These are phyloP conservation scores for Drosophila kambysellisi DNA, from an alignment of 2,888 invertebrate species.

Conservation along the genomic window DNA sequence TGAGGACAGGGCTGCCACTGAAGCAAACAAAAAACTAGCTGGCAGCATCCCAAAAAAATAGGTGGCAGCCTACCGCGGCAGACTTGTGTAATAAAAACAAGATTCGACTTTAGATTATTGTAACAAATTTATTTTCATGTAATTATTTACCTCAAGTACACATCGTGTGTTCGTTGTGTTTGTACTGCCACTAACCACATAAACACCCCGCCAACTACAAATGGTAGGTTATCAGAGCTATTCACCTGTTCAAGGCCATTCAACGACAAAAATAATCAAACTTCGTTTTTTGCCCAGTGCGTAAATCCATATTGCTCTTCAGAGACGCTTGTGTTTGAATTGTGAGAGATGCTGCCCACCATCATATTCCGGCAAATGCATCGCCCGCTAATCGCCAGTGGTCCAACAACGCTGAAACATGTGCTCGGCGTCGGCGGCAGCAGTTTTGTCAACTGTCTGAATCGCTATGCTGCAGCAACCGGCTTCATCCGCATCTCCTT, in stretches of 20 bases:
- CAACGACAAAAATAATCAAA: conserved; percentile 28
- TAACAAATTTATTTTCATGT: conserved; percentile 50
- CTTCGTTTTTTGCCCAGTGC: conserved; percentile 22
- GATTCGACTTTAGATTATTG: conserved; percentile 59
- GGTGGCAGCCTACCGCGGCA: conserved; percentile 41
- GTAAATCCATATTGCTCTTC: conserved; percentile 22
- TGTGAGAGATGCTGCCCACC: conserved; percentile 80
- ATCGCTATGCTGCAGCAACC: conserved; percentile 84
- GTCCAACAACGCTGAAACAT: conserved; percentile 75
- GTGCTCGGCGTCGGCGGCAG: conserved; percentile 69
- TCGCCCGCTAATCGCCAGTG: conserved; percentile 71
- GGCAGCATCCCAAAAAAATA: conserved; percentile 14
- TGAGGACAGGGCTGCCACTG: conserved; percentile 30
- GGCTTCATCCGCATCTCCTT: conserved; percentile 84
- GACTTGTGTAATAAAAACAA: conserved; percentile 74
- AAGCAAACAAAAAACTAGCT: neutral
- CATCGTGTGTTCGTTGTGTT: conserved; percentile 37
- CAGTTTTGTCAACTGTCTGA: conserved; percentile 81
- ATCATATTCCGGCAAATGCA: conserved; percentile 83
- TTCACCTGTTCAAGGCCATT: conserved; percentile 39
- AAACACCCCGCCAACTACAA: conserved; percentile 27
- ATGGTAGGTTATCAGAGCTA: conserved; percentile 44
- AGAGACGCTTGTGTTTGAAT: conserved; percentile 17
- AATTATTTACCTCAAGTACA: conserved; percentile 20
- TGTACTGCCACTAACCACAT: conserved; percentile 6